Conservation (phyloP, 2,797 vertebrate species). For the Schizothorax lantsangensis region DNA sequence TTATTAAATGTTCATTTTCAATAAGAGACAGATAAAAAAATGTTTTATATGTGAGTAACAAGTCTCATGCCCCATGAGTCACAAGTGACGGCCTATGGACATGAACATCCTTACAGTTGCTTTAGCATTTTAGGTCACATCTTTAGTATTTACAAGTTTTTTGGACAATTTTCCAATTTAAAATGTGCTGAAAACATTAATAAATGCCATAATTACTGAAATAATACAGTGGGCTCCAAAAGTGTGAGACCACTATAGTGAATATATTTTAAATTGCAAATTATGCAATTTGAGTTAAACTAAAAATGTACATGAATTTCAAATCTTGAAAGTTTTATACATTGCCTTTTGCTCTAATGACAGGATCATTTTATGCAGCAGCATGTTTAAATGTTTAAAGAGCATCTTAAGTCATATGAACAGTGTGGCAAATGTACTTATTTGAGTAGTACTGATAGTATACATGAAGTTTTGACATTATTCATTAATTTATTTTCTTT, state of each 20-base stretch:
- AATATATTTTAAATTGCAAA: not conserved
- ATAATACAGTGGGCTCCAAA: not conserved
- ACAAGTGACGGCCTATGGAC: not conserved
- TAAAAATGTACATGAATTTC: not conserved
- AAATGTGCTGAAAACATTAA: not conserved
- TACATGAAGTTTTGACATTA: not conserved
- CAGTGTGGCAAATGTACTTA: not conserved
- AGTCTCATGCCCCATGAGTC: conserved; percentile 19
- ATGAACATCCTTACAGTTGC: not conserved
- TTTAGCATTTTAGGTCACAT: not conserved
- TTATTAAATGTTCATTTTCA: not conserved
- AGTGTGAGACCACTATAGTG: not conserved
- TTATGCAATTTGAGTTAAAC: not conserved
- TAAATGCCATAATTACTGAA: not conserved
- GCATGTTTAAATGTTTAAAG: not conserved
- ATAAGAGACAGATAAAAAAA: not conserved
- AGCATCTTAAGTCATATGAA: not conserved
- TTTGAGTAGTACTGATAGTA: not conserved
- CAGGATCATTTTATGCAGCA: not conserved
- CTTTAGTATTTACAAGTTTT: not conserved
- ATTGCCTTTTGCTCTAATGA: not conserved
- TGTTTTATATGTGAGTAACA: not conserved
- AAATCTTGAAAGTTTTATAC: not conserved
- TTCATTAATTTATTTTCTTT: not conserved
- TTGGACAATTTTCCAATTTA: not conserved